A percentile compares a stretch with the other conserved stretches of the same genome.
phyloP scores from a whole-genome alignment of 2,888 invertebrate species.

The Drosophila histrio region DNA sequence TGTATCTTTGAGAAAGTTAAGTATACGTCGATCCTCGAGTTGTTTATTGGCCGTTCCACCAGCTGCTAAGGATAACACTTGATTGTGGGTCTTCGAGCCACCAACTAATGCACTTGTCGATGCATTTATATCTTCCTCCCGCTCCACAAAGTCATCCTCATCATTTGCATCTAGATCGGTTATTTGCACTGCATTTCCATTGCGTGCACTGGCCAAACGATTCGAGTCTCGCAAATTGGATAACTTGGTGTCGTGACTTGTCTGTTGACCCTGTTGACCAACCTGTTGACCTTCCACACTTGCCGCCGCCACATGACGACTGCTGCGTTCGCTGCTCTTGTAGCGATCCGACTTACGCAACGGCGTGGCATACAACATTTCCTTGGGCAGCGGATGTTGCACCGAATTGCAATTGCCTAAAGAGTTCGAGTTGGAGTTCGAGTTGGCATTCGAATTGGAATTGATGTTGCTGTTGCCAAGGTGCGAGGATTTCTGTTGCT shows the following conservation, averaged over 20 bases:
- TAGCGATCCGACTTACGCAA: conserved; percentile 84
- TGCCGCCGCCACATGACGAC: conserved; percentile 59
- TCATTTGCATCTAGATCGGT: conserved; percentile 82
- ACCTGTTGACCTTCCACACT: background rate
- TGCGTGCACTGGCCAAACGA: conserved; percentile 74
- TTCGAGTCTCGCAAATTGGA: conserved; percentile 83
- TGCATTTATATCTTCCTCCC: conserved; percentile 69
- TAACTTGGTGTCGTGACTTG: conserved; percentile 68
- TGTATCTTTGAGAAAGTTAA: conserved; percentile 84
- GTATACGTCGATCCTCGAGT: conserved; percentile 83
- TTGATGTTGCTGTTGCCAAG: conserved; percentile 62
- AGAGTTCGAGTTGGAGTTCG: conserved; percentile 71
- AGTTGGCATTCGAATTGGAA: conserved; percentile 75
- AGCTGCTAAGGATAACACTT: conserved; percentile 43
- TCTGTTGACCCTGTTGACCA: no score
- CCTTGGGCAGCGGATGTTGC: conserved; percentile 76
- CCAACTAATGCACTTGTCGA: conserved; percentile 74
- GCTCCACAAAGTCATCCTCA: conserved; percentile 39
- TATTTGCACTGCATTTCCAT: conserved; percentile 78
- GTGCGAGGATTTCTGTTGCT: conserved; percentile 72
- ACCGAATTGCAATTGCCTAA: conserved; percentile 56
- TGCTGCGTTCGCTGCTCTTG: conserved; percentile 82
- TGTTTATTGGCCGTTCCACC: conserved; percentile 74
- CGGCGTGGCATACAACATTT: conserved; percentile 84
- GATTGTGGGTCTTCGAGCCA: conserved; percentile 65